A percentile compares a stretch with the other conserved stretches of the same genome.
These are phyloP conservation scores for Muscicapa comitata DNA, from an alignment of 2,797 vertebrate species.

Conservation along the genomic window DNA sequence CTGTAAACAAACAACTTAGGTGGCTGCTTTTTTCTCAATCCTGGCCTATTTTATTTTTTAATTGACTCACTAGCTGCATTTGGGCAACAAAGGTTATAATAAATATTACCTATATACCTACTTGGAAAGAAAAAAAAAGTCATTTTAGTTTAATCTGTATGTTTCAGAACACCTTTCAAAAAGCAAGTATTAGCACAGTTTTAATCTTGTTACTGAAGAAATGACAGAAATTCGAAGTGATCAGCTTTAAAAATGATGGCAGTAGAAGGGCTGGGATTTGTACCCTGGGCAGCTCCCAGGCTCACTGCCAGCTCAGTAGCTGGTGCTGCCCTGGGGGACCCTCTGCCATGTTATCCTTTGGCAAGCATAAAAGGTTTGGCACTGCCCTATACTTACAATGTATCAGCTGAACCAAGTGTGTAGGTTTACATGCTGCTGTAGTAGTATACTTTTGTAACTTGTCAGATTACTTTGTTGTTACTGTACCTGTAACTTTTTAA, in stretches of 20 bases:
- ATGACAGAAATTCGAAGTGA: neutral
- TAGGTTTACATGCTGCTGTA: neutral
- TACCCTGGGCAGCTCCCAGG: neutral
- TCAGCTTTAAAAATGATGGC: neutral
- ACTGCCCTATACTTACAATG: neutral
- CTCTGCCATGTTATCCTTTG: neutral
- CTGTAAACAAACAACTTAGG: neutral
- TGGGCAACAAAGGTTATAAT: neutral
- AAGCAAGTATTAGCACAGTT: neutral
- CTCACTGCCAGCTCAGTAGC: neutral
- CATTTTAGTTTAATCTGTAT: neutral
- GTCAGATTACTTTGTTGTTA: neutral
- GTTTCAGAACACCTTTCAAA: neutral
- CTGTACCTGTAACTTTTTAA: neutral
- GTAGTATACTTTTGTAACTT: neutral
- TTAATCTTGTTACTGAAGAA: neutral
- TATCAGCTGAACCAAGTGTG: neutral
- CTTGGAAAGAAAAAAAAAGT: neutral
- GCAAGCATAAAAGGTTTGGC: neutral
- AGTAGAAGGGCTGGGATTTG: neutral
- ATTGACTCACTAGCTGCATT: neutral
- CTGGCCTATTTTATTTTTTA: neutral
- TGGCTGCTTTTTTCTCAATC: neutral
- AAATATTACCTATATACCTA: neutral
- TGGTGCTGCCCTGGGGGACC: fast-evolving